Base-by-base conservation (phyloP, 2,888 invertebrate species). In the Leptopilina drosophilae region DNA sequence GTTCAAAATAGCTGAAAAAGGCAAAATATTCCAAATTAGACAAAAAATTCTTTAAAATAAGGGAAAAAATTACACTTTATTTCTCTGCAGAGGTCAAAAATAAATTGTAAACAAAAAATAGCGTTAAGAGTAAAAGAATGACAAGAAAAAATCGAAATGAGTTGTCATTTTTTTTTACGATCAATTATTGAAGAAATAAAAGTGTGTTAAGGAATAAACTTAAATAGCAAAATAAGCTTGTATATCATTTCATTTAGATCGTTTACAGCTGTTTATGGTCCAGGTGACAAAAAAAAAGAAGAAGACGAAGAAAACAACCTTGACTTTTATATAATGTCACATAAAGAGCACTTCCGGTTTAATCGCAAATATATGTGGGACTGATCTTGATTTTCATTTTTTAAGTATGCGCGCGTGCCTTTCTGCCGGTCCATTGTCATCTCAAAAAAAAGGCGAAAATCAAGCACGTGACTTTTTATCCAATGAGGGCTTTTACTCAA, bases 401-500 rank as follows among this genome's bases (percentile, higher is more conserved):
- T 73, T 20, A 73, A 73, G 56, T 53, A 33, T 33, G 33, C 26
- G 56, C 73, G 56, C 33, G 56, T 56, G 73, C 73, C 73, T 73
- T 73, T 73, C 53, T 26, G 9, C 73, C 49, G 4, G 4, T 26
- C 9, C 15, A 59, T 73, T 73, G 56, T 73, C 20, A 8, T 53
- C 53, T 49, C 49, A 49, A 49, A 49, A 49, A 73, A 73, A 73
- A 73, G 53, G 5, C 33, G 53, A 73, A 73, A 56, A 33, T 73
- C 33, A 53, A 73, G 69, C 69, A 26, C 73, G 73, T 73, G 73
- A 73, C 73, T 73, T 73, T 73, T 73, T 73, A 53, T 73, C 56
- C 15, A 33, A 33, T 12, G 53, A 73, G 56, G 73, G 73, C 73
- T 73, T 73, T 73, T 49, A 12, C 73, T 6, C 56, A 33, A 33